Base-by-base conservation (phyloP, 2,888 invertebrate species). In the Beris morrisii region DNA sequence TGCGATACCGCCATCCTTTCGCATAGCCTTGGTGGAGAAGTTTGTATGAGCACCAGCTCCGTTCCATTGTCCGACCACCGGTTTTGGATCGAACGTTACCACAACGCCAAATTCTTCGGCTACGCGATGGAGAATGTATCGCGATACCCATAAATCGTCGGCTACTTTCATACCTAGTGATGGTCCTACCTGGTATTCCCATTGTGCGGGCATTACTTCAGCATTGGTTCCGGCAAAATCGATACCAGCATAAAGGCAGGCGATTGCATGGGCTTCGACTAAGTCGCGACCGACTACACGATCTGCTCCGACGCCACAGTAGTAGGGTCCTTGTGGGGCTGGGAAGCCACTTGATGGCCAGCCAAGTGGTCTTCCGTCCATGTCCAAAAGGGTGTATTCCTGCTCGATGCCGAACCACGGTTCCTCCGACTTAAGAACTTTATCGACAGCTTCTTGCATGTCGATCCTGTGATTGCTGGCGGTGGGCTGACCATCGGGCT, bases 41-140 rank as follows among this genome's bases (percentile, higher is more conserved):
- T 95, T 96, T 64, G 90, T 90, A 78, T 97, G 95, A 72, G 92
- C 92, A 0, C 95, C 97, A 50, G 97, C 93, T 0, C 95, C 95
- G 78, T 95, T 95, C 95, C 95, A 96, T 77, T 92, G 90, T 1
- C 79, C 79, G 58, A 91, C 90, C 46, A 86, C 83, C 0, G 86
- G 86, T 72, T 85, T 86, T 1, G 87, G 86, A 71, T 86, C 84
- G 54, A 86, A 81, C 1, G 84, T 82, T 0, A 86, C 83, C 2
- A 80, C 79, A 9, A 87, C 81, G 12, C 86, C 86, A 72, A 82
- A 87, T 69, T 87, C 86, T 74, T 87, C 87, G 4, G 85, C 85
- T 13, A 87, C 83, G 66, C 86, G 79, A 70, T 82, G 81, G 15
- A 87, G 75, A 38, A 87, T 81, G 72, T 83, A 87, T 15, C 87